phyloP scores from a whole-genome alignment of 2,113 vertebrate species.

The Ctenomys sociabilis region DNA sequence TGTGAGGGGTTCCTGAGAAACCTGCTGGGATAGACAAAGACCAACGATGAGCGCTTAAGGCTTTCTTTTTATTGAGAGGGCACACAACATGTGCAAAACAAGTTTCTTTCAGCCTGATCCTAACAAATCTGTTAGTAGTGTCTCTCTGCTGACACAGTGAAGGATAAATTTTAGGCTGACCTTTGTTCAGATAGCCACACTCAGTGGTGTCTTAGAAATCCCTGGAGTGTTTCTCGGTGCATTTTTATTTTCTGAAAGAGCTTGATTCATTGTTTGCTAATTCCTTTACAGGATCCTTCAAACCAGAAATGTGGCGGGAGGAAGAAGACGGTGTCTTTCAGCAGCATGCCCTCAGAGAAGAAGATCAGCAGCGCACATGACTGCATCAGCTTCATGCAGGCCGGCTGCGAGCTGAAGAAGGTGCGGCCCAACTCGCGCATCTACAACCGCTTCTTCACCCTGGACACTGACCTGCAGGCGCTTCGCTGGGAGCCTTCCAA shows the following conservation, averaged over 20 bases:
- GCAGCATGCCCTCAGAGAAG: slow-evolving; percentile 99
- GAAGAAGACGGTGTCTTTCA: slow-evolving; percentile 99
- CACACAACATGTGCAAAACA: slow-evolving; percentile 10
- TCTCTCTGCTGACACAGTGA: not conserved
- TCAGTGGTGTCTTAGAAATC: not conserved
- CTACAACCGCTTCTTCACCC: slow-evolving; percentile 97
- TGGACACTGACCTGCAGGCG: slow-evolving; percentile 95
- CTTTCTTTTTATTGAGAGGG: slow-evolving; percentile 47
- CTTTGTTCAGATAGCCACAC: not conserved
- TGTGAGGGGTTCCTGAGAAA: not conserved
- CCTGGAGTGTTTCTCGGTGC: not conserved
- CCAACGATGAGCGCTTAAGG: not conserved
- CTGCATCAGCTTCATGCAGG: slow-evolving; percentile 99
- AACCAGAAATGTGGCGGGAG: slow-evolving; percentile 93
- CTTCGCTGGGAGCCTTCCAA: slow-evolving; percentile 99
- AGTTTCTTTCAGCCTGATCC: not conserved
- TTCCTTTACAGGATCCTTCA: slow-evolving; percentile 92
- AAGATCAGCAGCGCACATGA: slow-evolving; percentile 97
- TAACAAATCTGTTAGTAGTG: not conserved
- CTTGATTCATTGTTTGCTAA: slow-evolving; percentile 57
- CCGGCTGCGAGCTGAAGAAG: slow-evolving; percentile 98
- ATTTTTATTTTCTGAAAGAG: slow-evolving; percentile 34
- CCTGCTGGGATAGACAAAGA: not conserved
- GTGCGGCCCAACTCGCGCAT: slow-evolving; percentile 95
- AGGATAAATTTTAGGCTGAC: not conserved